phyloP scores from a whole-genome alignment of 2,888 invertebrate genomes.

The Acrobasis repandana region DNA sequence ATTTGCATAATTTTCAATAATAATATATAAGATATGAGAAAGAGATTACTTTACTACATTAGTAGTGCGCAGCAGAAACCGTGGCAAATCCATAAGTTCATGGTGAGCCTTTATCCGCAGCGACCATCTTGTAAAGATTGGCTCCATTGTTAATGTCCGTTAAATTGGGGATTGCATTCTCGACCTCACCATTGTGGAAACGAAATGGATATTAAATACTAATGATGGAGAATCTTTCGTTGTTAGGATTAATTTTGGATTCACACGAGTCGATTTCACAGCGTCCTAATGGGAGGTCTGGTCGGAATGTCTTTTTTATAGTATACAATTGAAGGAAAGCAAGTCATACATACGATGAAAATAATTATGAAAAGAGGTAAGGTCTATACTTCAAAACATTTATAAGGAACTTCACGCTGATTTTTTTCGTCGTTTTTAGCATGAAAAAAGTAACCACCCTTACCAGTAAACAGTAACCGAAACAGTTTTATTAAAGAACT shows the following conservation, averaged over 20 bases:
- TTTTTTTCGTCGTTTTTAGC: too few relatives aligned
- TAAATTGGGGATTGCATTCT: conserved; percentile 34
- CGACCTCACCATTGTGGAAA: conserved; percentile 31
- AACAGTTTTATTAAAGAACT: too few relatives aligned
- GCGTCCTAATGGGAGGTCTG: conserved; percentile 12
- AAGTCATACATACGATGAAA: too few relatives aligned
- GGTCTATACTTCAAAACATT: too few relatives aligned
- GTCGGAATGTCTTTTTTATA: not conserved
- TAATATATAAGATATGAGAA: too few relatives aligned
- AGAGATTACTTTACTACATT: not conserved
- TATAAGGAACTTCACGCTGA: too few relatives aligned
- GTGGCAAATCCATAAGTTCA: not conserved
- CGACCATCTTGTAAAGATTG: conserved; percentile 35
- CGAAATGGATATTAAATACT: conserved; percentile 29
- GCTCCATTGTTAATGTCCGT: conserved; percentile 34
- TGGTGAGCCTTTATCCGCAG: not conserved
- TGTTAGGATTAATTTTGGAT: conserved; percentile 23
- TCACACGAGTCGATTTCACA: conserved; percentile 5
- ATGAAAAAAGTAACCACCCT: too few relatives aligned
- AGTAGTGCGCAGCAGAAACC: conserved; percentile 22
- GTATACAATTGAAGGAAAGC: not conserved
- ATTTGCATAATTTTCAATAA: too few relatives aligned
- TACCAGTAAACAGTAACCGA: too few relatives aligned
- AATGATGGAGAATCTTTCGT: conserved; percentile 30
- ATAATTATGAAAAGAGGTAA: too few relatives aligned